Evolutionary conservation across 2,888 invertebrate genomes (phyloP).

Genomic region (Spialia ferax): DNA sequence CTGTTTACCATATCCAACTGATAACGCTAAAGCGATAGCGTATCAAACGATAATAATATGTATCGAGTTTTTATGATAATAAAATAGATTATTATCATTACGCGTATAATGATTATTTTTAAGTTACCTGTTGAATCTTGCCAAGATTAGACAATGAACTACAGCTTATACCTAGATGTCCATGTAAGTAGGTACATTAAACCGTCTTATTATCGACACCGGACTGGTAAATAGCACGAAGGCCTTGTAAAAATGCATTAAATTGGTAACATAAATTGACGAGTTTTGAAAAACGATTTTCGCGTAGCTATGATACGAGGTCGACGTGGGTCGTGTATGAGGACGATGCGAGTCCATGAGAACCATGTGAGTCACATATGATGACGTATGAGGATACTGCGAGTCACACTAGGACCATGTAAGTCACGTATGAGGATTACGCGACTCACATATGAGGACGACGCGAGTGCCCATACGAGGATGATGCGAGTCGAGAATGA

Average conservation of each 20-base stretch:
- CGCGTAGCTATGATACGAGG: too few species aligned
- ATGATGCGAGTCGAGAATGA: too few species aligned
- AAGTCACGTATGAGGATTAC: too few species aligned
- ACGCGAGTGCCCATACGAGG: too few species aligned
- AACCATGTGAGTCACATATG: too few species aligned
- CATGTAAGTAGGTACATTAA: not conserved
- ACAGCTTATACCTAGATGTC: conserved; percentile 19
- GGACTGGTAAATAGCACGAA: conserved; percentile 20
- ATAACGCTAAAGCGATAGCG: conserved; percentile 60
- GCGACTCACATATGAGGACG: too few species aligned
- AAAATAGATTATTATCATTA: conserved; percentile 55
- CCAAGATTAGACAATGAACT: conserved; percentile 1
- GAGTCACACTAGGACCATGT: too few species aligned
- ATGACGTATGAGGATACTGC: too few species aligned
- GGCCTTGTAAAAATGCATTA: conserved; percentile 33
- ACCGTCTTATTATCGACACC: conserved; percentile 20
- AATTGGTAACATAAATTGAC: too few species aligned
- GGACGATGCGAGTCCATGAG: too few species aligned
- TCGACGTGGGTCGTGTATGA: too few species aligned
- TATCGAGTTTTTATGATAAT: conserved; percentile 54
- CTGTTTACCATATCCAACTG: conserved; percentile 70
- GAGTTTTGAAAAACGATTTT: too few species aligned
- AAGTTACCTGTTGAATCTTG: conserved; percentile 50
- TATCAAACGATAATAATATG: conserved; percentile 55
- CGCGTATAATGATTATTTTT: conserved; percentile 47